Evolutionary conservation across 2,113 vertebrate species (phyloP).

Genomic region (Climacteris rufus): DNA sequence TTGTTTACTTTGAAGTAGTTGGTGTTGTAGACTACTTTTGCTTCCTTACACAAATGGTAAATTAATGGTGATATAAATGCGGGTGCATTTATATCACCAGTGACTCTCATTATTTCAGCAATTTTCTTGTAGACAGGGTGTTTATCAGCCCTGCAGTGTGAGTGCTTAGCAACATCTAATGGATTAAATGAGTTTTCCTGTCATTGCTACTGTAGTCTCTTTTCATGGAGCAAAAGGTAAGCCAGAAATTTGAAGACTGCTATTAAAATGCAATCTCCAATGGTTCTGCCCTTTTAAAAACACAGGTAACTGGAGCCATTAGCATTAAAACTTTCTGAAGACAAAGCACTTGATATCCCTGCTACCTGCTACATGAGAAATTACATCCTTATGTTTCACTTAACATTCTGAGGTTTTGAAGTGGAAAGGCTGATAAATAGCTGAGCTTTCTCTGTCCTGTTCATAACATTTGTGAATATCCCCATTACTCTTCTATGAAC

Average conservation of each 20-base stretch:
- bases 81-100: neutral
- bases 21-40: neutral
- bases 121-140: neutral
- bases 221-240: neutral
- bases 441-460: neutral
- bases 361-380: neutral
- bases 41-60: neutral
- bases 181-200: neutral
- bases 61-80: too few relatives aligned
- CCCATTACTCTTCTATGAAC: neutral
- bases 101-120: neutral
- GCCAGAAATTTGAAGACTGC: neutral
- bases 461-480: neutral
- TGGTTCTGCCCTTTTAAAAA: neutral
- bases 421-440: neutral
- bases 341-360: neutral
- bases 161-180: neutral
- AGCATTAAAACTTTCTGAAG: neutral
- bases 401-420: neutral
- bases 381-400: neutral
- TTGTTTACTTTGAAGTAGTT: neutral
- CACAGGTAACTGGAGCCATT: neutral
- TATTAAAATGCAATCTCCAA: neutral
- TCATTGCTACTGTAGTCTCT: neutral
- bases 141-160: neutral